Conservation (phyloP, 1,140 invertebrate genomes). For the Leptopilina boulardi region DNA sequence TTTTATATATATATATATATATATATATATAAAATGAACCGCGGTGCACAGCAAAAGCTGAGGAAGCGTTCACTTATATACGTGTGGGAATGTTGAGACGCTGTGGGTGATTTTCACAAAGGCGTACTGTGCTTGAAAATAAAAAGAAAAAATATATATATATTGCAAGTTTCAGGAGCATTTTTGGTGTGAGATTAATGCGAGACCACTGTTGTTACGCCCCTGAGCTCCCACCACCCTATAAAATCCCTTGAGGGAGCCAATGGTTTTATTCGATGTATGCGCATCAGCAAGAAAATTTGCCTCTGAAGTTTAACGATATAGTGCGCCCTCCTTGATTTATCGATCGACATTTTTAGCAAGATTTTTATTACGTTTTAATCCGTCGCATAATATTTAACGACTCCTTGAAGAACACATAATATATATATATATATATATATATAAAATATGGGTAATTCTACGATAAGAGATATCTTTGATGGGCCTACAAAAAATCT, state of each 20-base stretch:
- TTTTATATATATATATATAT: background rate
- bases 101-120: conserved; percentile 57
- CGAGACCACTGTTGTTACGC: conserved; percentile 34
- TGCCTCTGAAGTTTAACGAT: conserved; percentile 52
- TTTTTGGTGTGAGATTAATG: background rate
- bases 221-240: conserved; percentile 27
- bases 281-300: conserved; percentile 64
- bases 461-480: too few relatives aligned
- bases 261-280: conserved; percentile 49
- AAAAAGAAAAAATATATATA: conserved; percentile 35
- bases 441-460: too few relatives aligned
- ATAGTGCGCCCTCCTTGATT: conserved; percentile 57
- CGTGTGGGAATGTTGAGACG: conserved; percentile 60
- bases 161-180: conserved; percentile 11
- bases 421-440: too few relatives aligned
- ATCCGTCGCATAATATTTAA: conserved; percentile 62
- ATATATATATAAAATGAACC: background rate
- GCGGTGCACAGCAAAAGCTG: conserved; percentile 20
- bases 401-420: conserved; percentile 37
- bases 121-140: conserved; percentile 46
- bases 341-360: conserved; percentile 67
- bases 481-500: too few relatives aligned
- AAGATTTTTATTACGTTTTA: conserved; percentile 68
- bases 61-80: conserved; percentile 40
- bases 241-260: conserved; percentile 40